phyloP scores from a whole-genome alignment of 1,140 invertebrate genomes.

The Penaeus indicus region DNA sequence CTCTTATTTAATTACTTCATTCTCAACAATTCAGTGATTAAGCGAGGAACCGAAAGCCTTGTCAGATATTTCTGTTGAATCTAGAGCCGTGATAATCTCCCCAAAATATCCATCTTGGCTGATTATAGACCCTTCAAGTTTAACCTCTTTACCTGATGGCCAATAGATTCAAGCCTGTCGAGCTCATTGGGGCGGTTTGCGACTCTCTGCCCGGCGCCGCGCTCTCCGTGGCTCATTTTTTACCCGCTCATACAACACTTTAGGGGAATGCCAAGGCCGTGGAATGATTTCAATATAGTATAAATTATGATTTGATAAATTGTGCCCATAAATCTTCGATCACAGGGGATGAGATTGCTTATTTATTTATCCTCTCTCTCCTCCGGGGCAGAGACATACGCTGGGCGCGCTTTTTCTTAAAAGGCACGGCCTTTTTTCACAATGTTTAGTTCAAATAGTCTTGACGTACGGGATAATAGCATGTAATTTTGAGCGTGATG shows the following conservation, averaged over 20 bases:
- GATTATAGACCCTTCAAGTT: not conserved
- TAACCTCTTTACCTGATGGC: slow-evolving; percentile 10
- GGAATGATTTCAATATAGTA: slow-evolving; percentile 58
- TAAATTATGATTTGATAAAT: slow-evolving; percentile 60
- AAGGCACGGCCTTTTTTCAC: not conserved
- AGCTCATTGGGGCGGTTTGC: not conserved
- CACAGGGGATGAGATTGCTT: not conserved
- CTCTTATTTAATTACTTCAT: slow-evolving; percentile 60
- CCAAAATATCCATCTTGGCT: not conserved
- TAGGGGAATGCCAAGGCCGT: slow-evolving; percentile 36
- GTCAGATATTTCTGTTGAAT: slow-evolving; percentile 28
- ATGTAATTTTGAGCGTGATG: slow-evolving; percentile 59
- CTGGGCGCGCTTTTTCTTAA: not conserved
- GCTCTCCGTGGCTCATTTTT: slow-evolving; percentile 26
- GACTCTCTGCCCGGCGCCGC: not conserved
- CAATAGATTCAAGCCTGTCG: not conserved
- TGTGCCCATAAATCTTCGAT: slow-evolving; percentile 38
- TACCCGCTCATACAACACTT: slow-evolving; percentile 52
- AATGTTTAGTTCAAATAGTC: slow-evolving; percentile 54
- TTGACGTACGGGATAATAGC: slow-evolving; percentile 54
- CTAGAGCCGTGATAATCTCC: not conserved
- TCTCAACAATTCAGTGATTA: slow-evolving; percentile 59
- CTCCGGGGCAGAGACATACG: slow-evolving; percentile 13
- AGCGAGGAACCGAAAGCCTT: slow-evolving; percentile 29
- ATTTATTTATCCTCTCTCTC: slow-evolving; percentile 7